phyloP scores from a whole-genome alignment of 2,888 invertebrate genomes.

The Muschampia plurimacula region DNA sequence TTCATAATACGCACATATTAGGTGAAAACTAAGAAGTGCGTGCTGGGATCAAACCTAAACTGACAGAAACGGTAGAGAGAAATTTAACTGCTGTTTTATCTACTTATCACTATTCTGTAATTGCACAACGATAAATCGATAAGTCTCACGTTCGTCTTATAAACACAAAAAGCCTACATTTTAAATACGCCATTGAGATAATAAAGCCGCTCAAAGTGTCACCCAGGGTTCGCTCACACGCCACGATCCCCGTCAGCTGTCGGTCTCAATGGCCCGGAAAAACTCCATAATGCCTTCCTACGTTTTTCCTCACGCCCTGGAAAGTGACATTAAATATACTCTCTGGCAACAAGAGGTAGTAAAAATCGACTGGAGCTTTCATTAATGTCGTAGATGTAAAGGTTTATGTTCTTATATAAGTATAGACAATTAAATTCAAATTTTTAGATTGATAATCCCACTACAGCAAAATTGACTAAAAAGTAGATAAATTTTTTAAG shows the following conservation, averaged over 20 bases:
- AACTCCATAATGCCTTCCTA: conserved; percentile 57
- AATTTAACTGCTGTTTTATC: no score
- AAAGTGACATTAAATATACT: conserved; percentile 42
- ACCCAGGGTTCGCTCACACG: conserved; percentile 30
- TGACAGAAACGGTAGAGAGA: no score
- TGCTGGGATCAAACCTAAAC: no score
- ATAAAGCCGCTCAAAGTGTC: conserved; percentile 33
- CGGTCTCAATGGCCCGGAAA: conserved; percentile 59
- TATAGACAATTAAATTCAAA: no score
- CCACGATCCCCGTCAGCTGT: conserved; percentile 27
- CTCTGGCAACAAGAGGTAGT: conserved; percentile 9
- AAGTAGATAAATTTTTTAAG: no score
- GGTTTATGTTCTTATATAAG: no score
- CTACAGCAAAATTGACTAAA: no score
- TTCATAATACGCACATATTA: background rate
- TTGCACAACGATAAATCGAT: background rate
- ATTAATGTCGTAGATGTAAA: background rate
- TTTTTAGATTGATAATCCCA: no score
- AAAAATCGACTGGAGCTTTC: background rate
- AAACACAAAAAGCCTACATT: background rate
- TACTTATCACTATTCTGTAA: background rate
- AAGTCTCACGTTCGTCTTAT: background rate
- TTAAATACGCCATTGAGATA: conserved; percentile 23
- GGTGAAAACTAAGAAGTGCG: no score
- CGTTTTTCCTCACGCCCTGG: conserved; percentile 52